Base-by-base conservation (phyloP, 2,113 vertebrate species). In the Dromas ardeola region DNA sequence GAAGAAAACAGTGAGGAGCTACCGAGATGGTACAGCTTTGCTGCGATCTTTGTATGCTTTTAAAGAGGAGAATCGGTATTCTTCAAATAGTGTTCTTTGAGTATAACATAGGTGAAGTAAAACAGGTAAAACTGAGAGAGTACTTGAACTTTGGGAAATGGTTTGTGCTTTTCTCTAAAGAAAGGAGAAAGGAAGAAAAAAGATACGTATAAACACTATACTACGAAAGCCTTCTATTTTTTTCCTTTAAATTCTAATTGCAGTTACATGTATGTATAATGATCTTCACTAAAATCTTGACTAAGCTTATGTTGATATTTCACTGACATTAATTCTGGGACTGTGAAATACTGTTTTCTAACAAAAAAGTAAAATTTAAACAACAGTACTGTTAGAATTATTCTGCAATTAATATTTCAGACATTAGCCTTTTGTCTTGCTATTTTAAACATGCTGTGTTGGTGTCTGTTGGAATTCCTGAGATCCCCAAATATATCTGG, bases 161-260 rank as follows among this genome's bases (percentile, higher is more conserved):
- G 2, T 74, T 86, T 59, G 29, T 67, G 8, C 22, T 84, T 65
- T 82, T 72, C 30, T 49, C 29, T 70, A n/a, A 85, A 62, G 66
- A 26, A 56, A 45, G 19, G 36, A 87, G 81, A 80, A 77, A 63
- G 38, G 15, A 15, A 43, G 52, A 74, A 58, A 79, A 50, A 21
- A 27, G 10, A 9, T 3, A 30, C 0, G 0, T 53, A 8, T 42
- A 55, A 89, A 27, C 15, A 49, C 12, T 27, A 1, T 5, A 10
- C 10, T 17, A 21, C 42, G 74, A 63, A 58, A 53, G 13, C 22
- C 11, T 58, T 63, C 27, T 61, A 1, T 40, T 52, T 58, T 71
- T 85, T 83, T 38, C 27, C 30, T 50, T 84, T 87, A 42, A 63
- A 36, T 5, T n/a, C 10, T 30, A 47, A 40, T 49, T 88, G 42